Evolutionary conservation across 1,140 invertebrate species (phyloP).

Genomic region (Hycleus cichorii): DNA sequence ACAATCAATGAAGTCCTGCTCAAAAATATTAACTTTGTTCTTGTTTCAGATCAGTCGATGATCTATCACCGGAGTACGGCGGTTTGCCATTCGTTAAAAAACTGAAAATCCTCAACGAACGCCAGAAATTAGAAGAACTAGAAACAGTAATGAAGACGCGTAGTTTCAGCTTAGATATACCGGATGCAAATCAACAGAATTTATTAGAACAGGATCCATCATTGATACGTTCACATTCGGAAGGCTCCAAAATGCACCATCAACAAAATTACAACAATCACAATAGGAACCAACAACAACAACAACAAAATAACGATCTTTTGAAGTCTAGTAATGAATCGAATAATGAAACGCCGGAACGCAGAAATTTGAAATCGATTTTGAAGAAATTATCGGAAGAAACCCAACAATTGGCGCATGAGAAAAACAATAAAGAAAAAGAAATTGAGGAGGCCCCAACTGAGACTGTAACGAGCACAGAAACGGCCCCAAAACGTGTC

Average conservation of each 20-base stretch:
- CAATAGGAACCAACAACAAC: constrained; percentile 1
- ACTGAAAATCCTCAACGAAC: constrained; percentile 78
- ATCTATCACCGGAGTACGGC: constrained; percentile 79
- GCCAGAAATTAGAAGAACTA: constrained; percentile 75
- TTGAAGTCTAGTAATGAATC: constrained; percentile 55
- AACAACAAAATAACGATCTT: constrained; percentile 19
- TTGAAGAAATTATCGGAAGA: constrained; percentile 71
- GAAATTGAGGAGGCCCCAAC: background rate
- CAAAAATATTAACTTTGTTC: background rate
- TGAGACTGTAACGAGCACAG: constrained; percentile 30
- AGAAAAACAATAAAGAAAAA: constrained; percentile 14
- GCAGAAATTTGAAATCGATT: constrained; percentile 75
- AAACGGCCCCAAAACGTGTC: constrained; percentile 40
- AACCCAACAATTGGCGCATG: constrained; percentile 35
- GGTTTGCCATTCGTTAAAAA: constrained; percentile 83
- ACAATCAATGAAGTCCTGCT: no score
- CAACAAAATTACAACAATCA: constrained; percentile 35
- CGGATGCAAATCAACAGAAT: constrained; percentile 49
- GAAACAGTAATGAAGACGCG: constrained; percentile 63
- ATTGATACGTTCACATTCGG: constrained; percentile 41
- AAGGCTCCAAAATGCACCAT: constrained; percentile 50
- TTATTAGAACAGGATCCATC: constrained; percentile 43
- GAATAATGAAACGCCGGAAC: constrained; percentile 77
- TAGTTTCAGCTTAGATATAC: constrained; percentile 72
- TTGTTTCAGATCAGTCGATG: constrained; percentile 58